A percentile compares a stretch with the other conserved stretches of the same genome.
phyloP scores from a whole-genome alignment of 2,113 vertebrate genomes.

The Bothrops jararaca region DNA sequence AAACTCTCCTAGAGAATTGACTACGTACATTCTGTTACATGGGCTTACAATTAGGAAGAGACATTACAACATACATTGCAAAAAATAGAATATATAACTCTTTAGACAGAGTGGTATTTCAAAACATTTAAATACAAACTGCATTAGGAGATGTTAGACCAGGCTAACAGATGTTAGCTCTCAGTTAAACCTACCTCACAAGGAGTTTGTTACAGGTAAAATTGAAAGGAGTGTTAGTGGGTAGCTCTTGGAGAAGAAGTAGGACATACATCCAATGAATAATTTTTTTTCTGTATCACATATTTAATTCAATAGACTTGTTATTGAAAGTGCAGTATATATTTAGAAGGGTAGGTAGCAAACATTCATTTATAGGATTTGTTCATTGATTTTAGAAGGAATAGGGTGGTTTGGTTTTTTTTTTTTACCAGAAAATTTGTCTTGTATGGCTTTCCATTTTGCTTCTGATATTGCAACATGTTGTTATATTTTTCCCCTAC shows the following conservation, averaged over 20 bases:
- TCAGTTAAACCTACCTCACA: neutral
- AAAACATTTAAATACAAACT: slow-evolving; percentile 10
- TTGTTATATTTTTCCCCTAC: neutral
- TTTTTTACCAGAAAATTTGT: neutral
- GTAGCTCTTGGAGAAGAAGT: neutral
- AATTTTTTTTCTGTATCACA: no score
- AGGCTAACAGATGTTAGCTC: no score
- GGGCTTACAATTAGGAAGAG: slow-evolving; percentile 33
- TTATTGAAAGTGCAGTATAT: neutral
- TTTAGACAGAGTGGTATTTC: slow-evolving; percentile 26
- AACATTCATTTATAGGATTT: neutral
- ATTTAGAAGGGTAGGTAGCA: neutral
- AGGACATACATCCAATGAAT: neutral
- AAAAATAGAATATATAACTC: slow-evolving; percentile 7
- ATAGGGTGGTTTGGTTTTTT: neutral
- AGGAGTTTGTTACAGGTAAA: neutral
- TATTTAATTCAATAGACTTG: neutral
- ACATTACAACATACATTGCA: neutral
- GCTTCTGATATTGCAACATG: neutral
- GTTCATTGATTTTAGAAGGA: neutral
- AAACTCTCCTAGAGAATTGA: neutral
- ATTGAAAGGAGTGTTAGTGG: neutral
- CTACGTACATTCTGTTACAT: neutral
- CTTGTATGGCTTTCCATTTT: neutral
- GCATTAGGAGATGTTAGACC: neutral